Evolutionary conservation across 1,140 invertebrate genomes (phyloP).

Genomic region (Chlorops oryzae): DNA sequence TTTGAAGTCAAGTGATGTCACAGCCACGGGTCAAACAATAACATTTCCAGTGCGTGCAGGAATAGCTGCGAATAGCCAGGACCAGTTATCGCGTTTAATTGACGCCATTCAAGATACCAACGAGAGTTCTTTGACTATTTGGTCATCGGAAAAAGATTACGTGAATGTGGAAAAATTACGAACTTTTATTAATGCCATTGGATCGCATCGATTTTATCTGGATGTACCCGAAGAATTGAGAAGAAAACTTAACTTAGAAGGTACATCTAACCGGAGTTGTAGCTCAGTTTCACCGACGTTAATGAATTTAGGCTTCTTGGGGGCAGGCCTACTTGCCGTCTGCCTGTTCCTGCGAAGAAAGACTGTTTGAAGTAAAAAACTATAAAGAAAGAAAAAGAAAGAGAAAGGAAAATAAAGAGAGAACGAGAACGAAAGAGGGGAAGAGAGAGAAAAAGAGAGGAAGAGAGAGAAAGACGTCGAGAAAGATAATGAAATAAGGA

Average conservation of each 20-base stretch:
- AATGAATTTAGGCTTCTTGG: background rate
- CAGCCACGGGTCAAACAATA: conserved; percentile 56
- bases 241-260: background rate
- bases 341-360: too few species aligned
- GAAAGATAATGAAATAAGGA: background rate
- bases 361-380: background rate
- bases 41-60: conserved; percentile 79
- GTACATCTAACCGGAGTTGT: background rate
- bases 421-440: background rate
- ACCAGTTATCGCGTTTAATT: conserved; percentile 51
- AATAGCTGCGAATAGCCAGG: conserved; percentile 59
- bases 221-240: background rate
- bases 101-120: conserved; percentile 29
- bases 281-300: background rate
- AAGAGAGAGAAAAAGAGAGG: background rate
- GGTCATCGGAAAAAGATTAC: conserved; percentile 58
- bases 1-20: conserved; percentile 29
- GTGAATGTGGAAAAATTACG: conserved; percentile 57
- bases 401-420: background rate
- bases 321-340: background rate
- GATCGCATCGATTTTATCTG: background rate
- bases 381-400: background rate
- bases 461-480: background rate
- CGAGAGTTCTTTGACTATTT: conserved; percentile 61
- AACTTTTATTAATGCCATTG: conserved; percentile 45